Conservation (phyloP, 2,888 invertebrate genomes). For the Tetragnatha montana region DNA sequence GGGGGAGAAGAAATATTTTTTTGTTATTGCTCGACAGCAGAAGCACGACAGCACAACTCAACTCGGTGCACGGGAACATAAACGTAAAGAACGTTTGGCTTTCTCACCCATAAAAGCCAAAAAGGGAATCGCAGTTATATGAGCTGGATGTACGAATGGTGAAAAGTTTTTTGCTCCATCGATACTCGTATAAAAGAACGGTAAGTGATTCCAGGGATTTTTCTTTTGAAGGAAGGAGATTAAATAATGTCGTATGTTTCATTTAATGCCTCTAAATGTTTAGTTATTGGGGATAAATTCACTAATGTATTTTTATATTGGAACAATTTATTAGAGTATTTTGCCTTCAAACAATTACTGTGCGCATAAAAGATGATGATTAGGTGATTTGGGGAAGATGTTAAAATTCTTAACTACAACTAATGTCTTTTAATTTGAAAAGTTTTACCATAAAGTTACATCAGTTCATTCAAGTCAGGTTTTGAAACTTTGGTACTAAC, state of each 20-base stretch:
- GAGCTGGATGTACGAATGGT: not conserved
- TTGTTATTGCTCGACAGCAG: not conserved
- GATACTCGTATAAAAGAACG: conserved; percentile 5
- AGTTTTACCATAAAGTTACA: no score
- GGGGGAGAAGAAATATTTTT: not conserved
- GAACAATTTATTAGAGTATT: no score
- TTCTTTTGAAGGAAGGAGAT: not conserved
- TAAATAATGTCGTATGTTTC: conserved; percentile 7
- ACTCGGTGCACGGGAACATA: not conserved
- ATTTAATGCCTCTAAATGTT: not conserved
- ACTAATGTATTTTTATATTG: no score
- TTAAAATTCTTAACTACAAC: no score
- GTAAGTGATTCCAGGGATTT: not conserved
- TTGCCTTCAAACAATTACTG: no score
- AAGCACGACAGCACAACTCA: not conserved
- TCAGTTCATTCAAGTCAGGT: no score
- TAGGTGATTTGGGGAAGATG: no score
- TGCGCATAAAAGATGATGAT: no score
- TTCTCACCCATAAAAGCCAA: not conserved
- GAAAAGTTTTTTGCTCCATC: not conserved
- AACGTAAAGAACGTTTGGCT: conserved; percentile 16
- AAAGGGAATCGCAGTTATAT: not conserved
- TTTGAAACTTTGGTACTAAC: no score
- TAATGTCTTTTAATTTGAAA: no score
- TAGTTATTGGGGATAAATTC: not conserved